Conservation (phyloP, 2,797 vertebrate species). For the Steatocranus sp. region DNA sequence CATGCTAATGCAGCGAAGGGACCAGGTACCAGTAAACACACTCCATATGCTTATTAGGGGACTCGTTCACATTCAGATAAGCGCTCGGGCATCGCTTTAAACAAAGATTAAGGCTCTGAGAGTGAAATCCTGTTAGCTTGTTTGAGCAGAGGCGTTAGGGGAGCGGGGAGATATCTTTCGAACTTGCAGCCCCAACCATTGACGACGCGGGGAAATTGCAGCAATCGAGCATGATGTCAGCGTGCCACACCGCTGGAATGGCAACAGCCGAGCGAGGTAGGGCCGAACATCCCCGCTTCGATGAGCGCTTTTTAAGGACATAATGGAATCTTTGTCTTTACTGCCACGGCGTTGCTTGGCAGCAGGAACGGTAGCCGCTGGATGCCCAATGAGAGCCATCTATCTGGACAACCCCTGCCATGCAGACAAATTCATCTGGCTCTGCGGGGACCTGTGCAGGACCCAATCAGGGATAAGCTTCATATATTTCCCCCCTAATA, state of each 20-base stretch:
- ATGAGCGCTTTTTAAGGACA: conserved; percentile 37
- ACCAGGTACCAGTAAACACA: conserved; percentile 41
- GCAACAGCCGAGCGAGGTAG: neutral
- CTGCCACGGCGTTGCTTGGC: neutral
- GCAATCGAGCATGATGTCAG: conserved; percentile 49
- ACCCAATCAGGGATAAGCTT: conserved; percentile 46
- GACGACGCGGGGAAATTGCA: conserved; percentile 25
- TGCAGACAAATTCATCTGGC: conserved; percentile 32
- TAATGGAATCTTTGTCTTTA: conserved; percentile 41
- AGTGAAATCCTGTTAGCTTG: conserved; percentile 35
- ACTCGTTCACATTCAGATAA: conserved; percentile 23
- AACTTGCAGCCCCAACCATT: neutral
- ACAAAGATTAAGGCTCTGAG: conserved; percentile 45
- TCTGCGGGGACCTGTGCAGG: conserved; percentile 6
- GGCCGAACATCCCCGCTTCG: neutral
- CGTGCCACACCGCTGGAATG: neutral
- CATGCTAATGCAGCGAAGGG: conserved; percentile 36
- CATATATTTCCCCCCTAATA: conserved; percentile 23
- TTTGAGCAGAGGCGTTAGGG: neutral
- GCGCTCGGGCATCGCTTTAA: conserved; percentile 3
- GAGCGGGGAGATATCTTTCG: neutral
- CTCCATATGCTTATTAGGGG: neutral
- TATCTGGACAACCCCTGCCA: conserved; percentile 30
- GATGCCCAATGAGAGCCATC: conserved; percentile 42
- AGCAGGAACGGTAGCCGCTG: neutral